These are phyloP conservation scores for Steinernema scapterisci DNA, from an alignment of 2,888 invertebrate species.

Conservation along the genomic window DNA sequence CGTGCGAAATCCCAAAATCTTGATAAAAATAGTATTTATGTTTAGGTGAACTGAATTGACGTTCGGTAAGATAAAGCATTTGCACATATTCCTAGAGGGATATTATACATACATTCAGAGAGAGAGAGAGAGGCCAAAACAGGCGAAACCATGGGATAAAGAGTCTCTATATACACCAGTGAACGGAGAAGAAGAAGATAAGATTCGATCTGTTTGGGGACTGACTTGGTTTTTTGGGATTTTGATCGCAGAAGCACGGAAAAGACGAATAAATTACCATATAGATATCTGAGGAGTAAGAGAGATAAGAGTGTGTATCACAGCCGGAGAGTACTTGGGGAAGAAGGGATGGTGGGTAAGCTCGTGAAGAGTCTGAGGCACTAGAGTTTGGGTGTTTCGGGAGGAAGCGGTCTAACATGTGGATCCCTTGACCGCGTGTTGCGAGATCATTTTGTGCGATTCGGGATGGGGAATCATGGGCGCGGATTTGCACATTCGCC, in stretches of 20 bases:
- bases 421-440: constrained; percentile 19
- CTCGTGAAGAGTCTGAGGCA: constrained; percentile 13
- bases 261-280: constrained; percentile 11
- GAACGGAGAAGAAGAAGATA: too few species aligned
- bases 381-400: not conserved
- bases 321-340: constrained; percentile 24
- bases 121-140: not conserved
- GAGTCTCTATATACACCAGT: constrained; percentile 17
- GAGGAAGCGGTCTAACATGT: not conserved
- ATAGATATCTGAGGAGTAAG: constrained; percentile 27
- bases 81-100: constrained; percentile 21
- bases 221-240: not conserved
- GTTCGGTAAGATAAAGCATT: constrained; percentile 30
- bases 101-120: not conserved
- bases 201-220: constrained; percentile 7
- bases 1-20: not conserved
- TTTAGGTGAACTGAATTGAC: constrained; percentile 20
- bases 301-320: constrained; percentile 23
- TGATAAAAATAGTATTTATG: constrained; percentile 5
- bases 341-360: not conserved
- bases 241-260: not conserved
- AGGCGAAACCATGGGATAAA: not conserved
- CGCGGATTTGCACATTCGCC: not conserved
- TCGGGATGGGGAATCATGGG: constrained; percentile 8
- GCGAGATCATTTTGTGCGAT: constrained; percentile 28